Evolutionary conservation across 2,888 invertebrate genomes (phyloP).

Genomic region (Scrobipalpa costella): DNA sequence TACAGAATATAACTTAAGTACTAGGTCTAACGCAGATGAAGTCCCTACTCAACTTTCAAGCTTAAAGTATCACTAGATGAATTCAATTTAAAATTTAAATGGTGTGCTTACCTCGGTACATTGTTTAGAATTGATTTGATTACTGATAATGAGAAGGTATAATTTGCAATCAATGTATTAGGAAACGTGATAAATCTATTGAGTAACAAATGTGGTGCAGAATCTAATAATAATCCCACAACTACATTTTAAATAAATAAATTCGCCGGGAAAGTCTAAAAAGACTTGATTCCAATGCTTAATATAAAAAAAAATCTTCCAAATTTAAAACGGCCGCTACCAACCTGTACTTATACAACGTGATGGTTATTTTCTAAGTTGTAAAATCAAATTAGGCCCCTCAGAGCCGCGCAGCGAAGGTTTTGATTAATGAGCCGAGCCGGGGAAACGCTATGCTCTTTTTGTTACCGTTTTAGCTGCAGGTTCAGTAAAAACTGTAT

Average conservation of each 20-base stretch:
- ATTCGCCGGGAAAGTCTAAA: no score
- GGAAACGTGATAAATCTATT: background rate
- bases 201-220: background rate
- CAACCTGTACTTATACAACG: conserved; percentile 1
- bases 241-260: no score
- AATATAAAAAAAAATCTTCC: background rate
- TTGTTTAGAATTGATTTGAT: background rate
- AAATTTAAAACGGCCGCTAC: background rate
- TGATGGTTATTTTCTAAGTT: conserved; percentile 55
- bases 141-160: background rate
- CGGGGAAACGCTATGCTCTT: conserved; percentile 43
- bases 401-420: conserved; percentile 45
- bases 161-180: background rate
- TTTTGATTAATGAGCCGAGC: conserved; percentile 75
- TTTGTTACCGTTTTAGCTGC: conserved; percentile 16
- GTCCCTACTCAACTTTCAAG: background rate
- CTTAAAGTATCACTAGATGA: background rate
- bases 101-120: background rate
- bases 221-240: background rate
- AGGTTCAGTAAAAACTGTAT: conserved; percentile 2
- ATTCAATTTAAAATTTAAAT: background rate
- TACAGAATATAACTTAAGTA: background rate
- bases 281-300: no score
- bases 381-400: conserved; percentile 66
- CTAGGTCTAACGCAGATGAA: background rate